Evolutionary conservation across 2,113 vertebrate genomes (phyloP).

Genomic region (Channa maculata): DNA sequence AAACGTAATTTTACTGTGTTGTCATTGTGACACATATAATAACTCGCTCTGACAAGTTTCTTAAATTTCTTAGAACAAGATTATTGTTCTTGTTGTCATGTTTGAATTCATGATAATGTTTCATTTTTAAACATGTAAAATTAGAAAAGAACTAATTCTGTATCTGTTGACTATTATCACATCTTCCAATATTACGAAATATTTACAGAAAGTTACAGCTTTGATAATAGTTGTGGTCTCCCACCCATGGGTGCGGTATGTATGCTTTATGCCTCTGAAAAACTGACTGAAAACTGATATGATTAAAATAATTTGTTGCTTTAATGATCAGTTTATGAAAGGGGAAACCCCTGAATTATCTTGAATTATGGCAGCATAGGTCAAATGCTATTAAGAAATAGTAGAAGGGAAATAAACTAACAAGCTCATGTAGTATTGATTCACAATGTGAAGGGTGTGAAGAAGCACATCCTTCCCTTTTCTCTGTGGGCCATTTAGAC

Average conservation of each 20-base stretch:
- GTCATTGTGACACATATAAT: neutral
- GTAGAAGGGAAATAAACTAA: constrained; percentile 23
- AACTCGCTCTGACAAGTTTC: too few species aligned
- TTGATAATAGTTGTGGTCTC: neutral
- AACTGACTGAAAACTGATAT: neutral
- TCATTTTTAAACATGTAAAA: neutral
- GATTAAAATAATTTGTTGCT: neutral
- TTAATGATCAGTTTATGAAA: neutral
- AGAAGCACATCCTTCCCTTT: constrained; percentile 33
- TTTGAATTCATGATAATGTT: neutral
- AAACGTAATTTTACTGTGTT: neutral
- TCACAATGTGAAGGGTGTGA: constrained; percentile 20
- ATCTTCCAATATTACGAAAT: neutral
- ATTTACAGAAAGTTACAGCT: neutral
- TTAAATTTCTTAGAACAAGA: neutral
- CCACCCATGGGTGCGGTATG: neutral
- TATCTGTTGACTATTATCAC: too few species aligned
- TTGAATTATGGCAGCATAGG: constrained; percentile 9
- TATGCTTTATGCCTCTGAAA: neutral
- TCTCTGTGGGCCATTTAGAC: constrained; percentile 73
- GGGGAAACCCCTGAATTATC: neutral
- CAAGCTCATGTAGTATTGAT: constrained; percentile 41
- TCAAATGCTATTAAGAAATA: constrained; percentile 18
- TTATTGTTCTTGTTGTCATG: too few species aligned
- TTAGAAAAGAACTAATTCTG: too few species aligned